Evolutionary conservation across 2,797 vertebrate species (phyloP).

Genomic region (Chiroxiphia lanceolata): DNA sequence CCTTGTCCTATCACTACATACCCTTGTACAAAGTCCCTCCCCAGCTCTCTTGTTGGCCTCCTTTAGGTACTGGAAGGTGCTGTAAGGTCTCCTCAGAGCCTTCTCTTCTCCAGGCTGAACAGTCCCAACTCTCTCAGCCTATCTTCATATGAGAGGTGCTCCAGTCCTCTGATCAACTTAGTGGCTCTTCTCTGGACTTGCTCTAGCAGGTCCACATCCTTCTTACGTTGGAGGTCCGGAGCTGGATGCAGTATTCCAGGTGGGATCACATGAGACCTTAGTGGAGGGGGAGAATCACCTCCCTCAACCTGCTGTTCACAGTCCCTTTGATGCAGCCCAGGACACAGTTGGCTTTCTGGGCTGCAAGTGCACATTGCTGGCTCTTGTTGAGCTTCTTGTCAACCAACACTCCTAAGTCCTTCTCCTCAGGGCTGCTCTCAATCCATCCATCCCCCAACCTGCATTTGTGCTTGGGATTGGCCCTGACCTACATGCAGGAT

Average conservation of each 20-base stretch:
- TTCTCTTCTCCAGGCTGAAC: neutral
- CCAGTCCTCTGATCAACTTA: neutral
- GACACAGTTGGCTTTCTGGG: neutral
- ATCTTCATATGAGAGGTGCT: neutral
- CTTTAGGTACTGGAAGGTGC: neutral
- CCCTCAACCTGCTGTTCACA: neutral
- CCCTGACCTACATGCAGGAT: neutral
- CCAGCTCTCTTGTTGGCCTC: neutral
- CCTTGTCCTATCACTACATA: neutral
- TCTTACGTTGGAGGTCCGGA: neutral
- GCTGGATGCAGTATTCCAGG: neutral
- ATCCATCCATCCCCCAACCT: neutral
- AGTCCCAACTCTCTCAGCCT: neutral
- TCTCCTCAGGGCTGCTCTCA: neutral
- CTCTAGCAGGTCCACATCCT: neutral
- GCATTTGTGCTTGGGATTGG: neutral
- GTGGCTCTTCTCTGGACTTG: neutral
- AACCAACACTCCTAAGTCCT: rapidly evolving
- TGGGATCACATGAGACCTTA: neutral
- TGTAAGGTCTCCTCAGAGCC: neutral
- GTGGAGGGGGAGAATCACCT: neutral
- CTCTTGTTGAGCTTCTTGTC: neutral
- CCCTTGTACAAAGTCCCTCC: neutral
- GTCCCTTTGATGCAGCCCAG: neutral
- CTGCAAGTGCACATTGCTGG: rapidly evolving